Evolutionary conservation across 2,113 vertebrate species (phyloP).

Genomic region (Heterocephalus glaber): DNA sequence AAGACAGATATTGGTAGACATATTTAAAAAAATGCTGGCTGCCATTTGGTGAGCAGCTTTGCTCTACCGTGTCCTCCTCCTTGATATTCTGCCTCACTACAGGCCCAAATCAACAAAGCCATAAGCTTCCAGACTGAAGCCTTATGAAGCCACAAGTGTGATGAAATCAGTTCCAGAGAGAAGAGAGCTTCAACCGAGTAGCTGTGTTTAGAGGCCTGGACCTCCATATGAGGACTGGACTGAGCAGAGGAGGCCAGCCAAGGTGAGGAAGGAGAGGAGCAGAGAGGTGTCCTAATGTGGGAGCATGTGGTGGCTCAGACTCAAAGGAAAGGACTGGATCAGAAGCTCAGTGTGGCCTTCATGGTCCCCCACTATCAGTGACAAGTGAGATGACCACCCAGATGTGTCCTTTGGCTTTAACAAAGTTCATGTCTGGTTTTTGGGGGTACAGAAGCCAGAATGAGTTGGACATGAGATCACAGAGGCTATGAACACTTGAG

Average conservation of each 20-base stretch:
- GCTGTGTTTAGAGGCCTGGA: background rate
- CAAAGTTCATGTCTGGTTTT: background rate
- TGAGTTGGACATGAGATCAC: background rate
- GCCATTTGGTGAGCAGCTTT: background rate
- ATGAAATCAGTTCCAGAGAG: background rate
- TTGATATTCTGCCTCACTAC: background rate
- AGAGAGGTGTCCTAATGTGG: background rate
- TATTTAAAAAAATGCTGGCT: background rate
- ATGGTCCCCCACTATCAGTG: background rate
- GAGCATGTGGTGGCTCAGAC: background rate
- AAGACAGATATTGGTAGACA: background rate
- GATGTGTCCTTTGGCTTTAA: background rate
- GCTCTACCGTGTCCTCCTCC: background rate
- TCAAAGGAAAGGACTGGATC: background rate
- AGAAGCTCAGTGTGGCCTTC: background rate
- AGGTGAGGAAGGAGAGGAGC: background rate
- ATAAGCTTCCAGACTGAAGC: background rate
- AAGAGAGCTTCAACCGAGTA: background rate
- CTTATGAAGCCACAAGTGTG: background rate
- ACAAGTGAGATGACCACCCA: background rate
- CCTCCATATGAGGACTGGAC: fast-evolving
- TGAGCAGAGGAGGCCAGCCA: background rate
- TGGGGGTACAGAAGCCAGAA: background rate
- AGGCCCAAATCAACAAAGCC: background rate
- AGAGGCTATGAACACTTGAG: background rate